Evolutionary conservation across 2,113 vertebrate genomes (phyloP), one percentile per base, ranked within the genome.

Genomic region (Microcebus jonahi): DNA sequence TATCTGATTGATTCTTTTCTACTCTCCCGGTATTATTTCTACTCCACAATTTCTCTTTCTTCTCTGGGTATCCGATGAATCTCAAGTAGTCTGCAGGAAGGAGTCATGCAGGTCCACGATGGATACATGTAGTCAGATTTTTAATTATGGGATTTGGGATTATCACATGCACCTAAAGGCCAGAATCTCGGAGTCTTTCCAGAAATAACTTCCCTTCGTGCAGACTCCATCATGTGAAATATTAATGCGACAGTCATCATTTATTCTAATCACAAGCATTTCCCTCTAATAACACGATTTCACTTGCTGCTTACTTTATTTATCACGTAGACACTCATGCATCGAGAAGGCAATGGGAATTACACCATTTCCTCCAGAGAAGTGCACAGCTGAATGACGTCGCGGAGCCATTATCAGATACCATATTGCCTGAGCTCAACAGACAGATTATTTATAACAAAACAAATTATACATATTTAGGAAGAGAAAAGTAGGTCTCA

Each of bases 371-470:
- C 31, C 25, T 53, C 94, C 50, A 89, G 80, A 89, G n/a, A 91
- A 95, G 23, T 2, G 12, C 12, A 86, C n/a, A 85, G 17, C 9
- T 82, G 81, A 86, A 45, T 91, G 53, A 94, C 88, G 27, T 76
- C 71, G 82, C 20, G 20, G 59, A 90, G 25, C 68, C 67, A 86
- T 86, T 91, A 63, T 50, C 61, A 89, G 70, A 76, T 59, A 45
- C 6, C 11, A 73, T 9, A 65, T 12, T 77, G 59, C 2, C 31
- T 86, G 27, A 15, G 7, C 13, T 75, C 45, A 89, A 85, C 95
- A 90, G 21, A 76, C 23, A 71, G 53, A 79, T 53, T 89, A 92
- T 84, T 96, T 92, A 83, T 83, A 94, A 80, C n/a, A 85, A 93
- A 81, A 86, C 1, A 87, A 83, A 92, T 68, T n/a, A 57, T 14